phyloP scores from a whole-genome alignment of 37 sponge, comb jelly and placozoan genomes.

The Aplysina aerophoba region DNA sequence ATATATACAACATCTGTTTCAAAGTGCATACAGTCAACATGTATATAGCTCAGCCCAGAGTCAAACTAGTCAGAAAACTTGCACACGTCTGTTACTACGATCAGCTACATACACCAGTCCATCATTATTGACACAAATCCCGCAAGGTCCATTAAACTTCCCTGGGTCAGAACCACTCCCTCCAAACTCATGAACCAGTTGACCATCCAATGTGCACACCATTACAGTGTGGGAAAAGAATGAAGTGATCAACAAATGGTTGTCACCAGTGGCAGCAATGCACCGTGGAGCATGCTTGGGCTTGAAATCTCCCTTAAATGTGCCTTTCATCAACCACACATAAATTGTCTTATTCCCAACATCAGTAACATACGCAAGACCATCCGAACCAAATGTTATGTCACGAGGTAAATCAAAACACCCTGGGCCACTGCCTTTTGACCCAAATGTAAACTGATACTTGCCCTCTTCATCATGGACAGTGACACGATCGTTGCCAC shows the following conservation, averaged over 20 bases:
- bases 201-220: background rate
- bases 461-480: background rate
- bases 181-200: background rate
- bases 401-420: background rate
- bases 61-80: too few species aligned
- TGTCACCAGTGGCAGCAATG: background rate
- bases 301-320: background rate
- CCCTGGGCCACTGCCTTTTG: background rate
- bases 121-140: too few species aligned
- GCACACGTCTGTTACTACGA: too few species aligned
- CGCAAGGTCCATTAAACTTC: too few species aligned
- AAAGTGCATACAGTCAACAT: too few species aligned
- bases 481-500: background rate
- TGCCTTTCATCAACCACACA: background rate
- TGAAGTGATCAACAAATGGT: background rate
- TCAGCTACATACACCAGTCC: too few species aligned
- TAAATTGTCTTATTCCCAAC: background rate
- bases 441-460: background rate
- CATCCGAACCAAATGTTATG: background rate
- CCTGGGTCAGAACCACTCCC: background rate
- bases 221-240: background rate
- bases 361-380: background rate
- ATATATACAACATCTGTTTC: too few species aligned
- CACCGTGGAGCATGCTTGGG: background rate
- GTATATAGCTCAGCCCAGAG: too few species aligned